A percentile compares a stretch with the other conserved stretches of the same genome.
phyloP scores from a whole-genome alignment of 2,113 vertebrate genomes.

The Pithys albifrons region DNA sequence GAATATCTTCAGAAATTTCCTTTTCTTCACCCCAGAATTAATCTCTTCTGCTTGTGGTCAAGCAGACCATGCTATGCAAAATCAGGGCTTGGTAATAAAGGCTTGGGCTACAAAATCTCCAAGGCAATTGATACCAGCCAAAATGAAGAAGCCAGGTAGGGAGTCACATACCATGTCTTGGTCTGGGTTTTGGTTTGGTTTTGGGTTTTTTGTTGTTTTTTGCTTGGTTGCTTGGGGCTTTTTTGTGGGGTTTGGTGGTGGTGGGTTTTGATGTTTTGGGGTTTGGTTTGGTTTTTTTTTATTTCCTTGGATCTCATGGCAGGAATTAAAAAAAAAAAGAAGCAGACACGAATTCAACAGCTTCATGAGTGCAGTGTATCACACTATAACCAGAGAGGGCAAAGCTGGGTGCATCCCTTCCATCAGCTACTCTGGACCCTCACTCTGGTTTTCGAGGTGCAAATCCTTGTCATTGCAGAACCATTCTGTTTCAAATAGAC shows the following conservation, averaged over 20 bases:
- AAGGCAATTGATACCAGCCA: background rate
- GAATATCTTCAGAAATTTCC: background rate
- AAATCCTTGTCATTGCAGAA: background rate
- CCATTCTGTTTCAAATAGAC: background rate
- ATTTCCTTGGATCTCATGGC: background rate
- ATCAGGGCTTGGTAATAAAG: background rate
- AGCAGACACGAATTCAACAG: background rate
- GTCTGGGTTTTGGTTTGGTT: background rate
- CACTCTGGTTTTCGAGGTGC: background rate
- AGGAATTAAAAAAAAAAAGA: background rate
- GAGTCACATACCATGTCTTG: background rate
- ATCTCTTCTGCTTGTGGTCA: background rate
- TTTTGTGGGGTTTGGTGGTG: too few species aligned
- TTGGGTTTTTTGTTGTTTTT: background rate
- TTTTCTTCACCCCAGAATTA: background rate
- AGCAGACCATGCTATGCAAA: background rate
- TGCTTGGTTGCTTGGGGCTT: too few species aligned
- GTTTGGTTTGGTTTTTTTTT: background rate
- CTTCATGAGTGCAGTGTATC: background rate
- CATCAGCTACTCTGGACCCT: background rate
- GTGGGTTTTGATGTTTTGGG: too few species aligned
- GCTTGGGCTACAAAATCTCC: background rate
- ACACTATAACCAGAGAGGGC: background rate
- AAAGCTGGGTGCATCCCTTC: background rate
- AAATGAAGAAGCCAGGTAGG: background rate